Evolutionary conservation across 2,888 invertebrate species (phyloP).

Genomic region (Phyllotreta cruciferae): DNA sequence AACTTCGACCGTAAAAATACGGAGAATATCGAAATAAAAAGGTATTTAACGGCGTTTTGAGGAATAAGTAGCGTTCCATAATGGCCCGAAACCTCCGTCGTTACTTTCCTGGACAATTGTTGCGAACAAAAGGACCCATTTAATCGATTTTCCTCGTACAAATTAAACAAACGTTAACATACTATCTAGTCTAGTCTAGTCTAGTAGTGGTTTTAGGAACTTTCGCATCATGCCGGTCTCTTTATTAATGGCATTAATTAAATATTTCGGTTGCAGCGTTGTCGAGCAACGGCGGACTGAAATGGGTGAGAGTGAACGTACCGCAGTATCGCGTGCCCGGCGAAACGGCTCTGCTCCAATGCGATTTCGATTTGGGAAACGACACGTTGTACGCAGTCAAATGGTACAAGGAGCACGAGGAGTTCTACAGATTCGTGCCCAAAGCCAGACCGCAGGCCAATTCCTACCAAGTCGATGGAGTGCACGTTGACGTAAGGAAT

Average conservation of each 20-base stretch:
- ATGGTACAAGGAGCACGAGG: slow-evolving; percentile 87
- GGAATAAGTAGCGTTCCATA: no score
- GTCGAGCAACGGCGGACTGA: slow-evolving; percentile 45
- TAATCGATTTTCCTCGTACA: no score
- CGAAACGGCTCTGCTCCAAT: slow-evolving; percentile 57
- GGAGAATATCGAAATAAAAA: no score
- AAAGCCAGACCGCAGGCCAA: slow-evolving; percentile 74
- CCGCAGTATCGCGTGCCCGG: slow-evolving; percentile 59
- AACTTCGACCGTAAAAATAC: no score
- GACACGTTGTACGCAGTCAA: slow-evolving; percentile 80
- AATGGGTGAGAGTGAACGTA: slow-evolving; percentile 59
- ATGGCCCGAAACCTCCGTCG: no score
- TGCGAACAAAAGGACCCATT: no score
- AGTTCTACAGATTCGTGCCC: slow-evolving; percentile 82
- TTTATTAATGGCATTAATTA: background rate
- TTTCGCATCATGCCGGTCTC: no score
- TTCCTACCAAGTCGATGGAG: slow-evolving; percentile 74
- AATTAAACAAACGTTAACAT: no score
- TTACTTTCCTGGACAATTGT: no score
- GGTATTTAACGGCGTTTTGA: no score
- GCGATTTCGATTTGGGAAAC: slow-evolving; percentile 59
- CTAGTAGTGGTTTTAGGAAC: no score
- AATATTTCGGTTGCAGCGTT: slow-evolving; percentile 21
- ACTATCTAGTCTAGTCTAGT: no score
- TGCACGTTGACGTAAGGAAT: slow-evolving; percentile 71